Conservation (phyloP, 2,113 vertebrate genomes). For the Tachysurus fulvidraco region DNA sequence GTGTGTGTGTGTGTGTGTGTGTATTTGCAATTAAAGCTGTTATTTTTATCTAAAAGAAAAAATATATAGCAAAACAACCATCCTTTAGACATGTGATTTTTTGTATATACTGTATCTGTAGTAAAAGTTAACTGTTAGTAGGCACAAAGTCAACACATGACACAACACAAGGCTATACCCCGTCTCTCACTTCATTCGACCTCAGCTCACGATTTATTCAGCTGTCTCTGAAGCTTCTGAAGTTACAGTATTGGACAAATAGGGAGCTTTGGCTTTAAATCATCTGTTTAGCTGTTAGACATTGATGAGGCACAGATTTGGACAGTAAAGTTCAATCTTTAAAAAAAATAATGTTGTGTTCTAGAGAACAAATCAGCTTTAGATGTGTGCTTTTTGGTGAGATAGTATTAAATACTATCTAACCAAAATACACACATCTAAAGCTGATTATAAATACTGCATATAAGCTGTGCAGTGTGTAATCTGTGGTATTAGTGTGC, state of each 20-base stretch:
- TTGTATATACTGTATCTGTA: background rate
- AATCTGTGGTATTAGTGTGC: background rate
- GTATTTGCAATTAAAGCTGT: background rate
- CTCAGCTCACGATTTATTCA: constrained; percentile 39
- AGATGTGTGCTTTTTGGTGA: background rate
- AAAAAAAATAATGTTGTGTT: background rate
- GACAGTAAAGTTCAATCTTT: background rate
- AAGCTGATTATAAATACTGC: too few species aligned
- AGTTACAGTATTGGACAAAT: background rate
- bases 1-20: background rate
- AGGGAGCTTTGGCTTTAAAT: background rate
- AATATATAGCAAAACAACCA: background rate
- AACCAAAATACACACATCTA: too few species aligned
- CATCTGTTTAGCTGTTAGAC: background rate
- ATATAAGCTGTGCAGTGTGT: constrained; percentile 2
- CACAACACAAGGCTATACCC: background rate
- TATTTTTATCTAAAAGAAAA: background rate
- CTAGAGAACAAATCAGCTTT: background rate
- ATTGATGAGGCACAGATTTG: background rate
- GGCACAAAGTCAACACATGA: background rate
- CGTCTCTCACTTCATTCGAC: background rate
- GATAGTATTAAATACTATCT: too few species aligned
- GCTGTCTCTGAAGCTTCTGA: background rate
- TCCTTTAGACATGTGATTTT: background rate
- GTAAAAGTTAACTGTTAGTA: background rate